Evolutionary conservation across 2,888 invertebrate genomes (phyloP), one percentile per base, ranked within the genome.

Genomic region (Neoitamus cyanurus): DNA sequence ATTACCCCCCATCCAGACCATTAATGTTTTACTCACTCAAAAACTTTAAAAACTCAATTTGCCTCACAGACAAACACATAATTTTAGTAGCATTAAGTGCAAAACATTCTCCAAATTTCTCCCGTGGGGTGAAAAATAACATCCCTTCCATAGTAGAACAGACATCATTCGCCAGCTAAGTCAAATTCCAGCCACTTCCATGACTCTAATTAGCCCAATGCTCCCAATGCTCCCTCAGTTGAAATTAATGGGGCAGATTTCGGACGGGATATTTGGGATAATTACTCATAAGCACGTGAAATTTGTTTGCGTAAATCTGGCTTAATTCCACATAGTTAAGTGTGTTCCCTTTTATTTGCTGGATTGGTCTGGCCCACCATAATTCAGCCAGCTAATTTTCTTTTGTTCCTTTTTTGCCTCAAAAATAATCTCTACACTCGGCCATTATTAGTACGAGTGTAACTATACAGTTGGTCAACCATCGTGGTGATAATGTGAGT

Each of bases 231-330:
- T 58, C 58, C 58, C 9, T 9, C 58, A 1, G 58, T 58, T 58
- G 6, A 58, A 58, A 58, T 58, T 58, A 58, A 58, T 58, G 58
- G 20, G 58, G 25, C 1, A 20, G 58, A 58, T 58, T 58, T 20
- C 15, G 58, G 58, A 58, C 9, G 58, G 58, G 20, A 58, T 58
- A 58, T 25, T 58, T 58, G 58, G 58, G 58, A 58, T 58, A 58
- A 58, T 58, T 58, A 58, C 20, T 58, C 58, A 58, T 58, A 58
- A 58, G 58, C 20, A 58, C 25, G 58, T 58, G 7, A 58, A 58
- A 58, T 58, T 58, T 58, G 25, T 58, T 58, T 58, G 58, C 58
- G 58, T 58, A 58, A 58, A 58, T 58, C 58, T 58, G 58, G 58
- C 58, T 9, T 20, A 58, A 58, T 58, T 15, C 58, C 58, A 58